phyloP scores from a whole-genome alignment of 2,888 invertebrate species.

The Lasioglossum vierecki region DNA sequence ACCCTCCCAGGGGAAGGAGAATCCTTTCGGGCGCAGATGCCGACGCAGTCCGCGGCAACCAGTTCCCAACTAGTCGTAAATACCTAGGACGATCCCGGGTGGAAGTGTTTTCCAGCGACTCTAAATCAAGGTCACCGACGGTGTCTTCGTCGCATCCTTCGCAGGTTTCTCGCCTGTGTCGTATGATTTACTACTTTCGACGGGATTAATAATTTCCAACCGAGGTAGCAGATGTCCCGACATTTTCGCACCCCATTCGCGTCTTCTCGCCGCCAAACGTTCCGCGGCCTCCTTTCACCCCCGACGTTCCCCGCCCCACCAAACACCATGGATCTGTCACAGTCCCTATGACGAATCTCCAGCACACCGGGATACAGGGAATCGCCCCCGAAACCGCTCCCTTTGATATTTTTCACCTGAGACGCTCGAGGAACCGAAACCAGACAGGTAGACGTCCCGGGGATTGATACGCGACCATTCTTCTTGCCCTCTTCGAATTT shows the following conservation, averaged over 20 bases:
- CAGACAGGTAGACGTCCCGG: slow-evolving; percentile 13
- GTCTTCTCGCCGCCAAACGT: slow-evolving; percentile 12
- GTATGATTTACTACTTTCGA: slow-evolving; percentile 81
- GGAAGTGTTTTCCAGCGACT: slow-evolving; percentile 72
- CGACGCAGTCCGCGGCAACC: slow-evolving; percentile 43
- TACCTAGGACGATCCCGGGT: slow-evolving; percentile 51
- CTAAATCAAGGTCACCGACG: slow-evolving; percentile 80
- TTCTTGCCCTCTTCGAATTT: neutral
- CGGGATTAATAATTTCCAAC: slow-evolving; percentile 81
- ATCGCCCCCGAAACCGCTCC: slow-evolving; percentile 4
- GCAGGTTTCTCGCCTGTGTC: slow-evolving; percentile 45
- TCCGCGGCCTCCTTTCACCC: slow-evolving; percentile 20
- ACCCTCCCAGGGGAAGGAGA: slow-evolving; percentile 21
- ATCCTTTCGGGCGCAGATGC: slow-evolving; percentile 58
- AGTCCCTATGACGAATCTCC: slow-evolving; percentile 60
- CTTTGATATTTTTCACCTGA: slow-evolving; percentile 42
- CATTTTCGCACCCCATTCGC: slow-evolving; percentile 75
- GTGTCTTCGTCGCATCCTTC: slow-evolving; percentile 54
- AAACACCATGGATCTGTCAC: slow-evolving; percentile 61
- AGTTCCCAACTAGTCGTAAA: slow-evolving; percentile 62
- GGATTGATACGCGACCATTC: neutral
- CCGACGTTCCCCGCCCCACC: neutral
- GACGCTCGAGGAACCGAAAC: neutral
- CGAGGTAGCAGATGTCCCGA: slow-evolving; percentile 82
- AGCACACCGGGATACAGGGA: neutral